Evolutionary conservation across 2,797 vertebrate species (phyloP).

Genomic region (Moxostoma hubbsi): DNA sequence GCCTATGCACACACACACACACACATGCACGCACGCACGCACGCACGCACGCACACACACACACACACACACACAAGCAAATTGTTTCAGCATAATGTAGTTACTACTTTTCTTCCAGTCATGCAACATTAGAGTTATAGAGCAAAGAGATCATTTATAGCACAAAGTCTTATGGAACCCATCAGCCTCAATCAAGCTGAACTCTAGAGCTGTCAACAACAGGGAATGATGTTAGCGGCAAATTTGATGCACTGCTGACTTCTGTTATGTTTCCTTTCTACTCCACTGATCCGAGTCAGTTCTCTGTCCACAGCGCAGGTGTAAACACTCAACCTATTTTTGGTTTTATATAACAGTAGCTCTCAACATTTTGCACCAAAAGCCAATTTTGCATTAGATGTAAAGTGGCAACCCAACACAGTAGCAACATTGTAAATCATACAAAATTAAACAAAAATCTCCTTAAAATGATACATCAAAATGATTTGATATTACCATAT

Average conservation of each 20-base stretch:
- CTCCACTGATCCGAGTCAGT: slow-evolving; percentile 38
- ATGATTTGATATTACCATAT: no score
- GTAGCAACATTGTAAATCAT: no score
- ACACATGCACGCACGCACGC: no score
- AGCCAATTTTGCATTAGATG: background rate
- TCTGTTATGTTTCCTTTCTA: slow-evolving; percentile 34
- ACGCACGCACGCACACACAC: no score
- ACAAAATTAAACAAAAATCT: no score
- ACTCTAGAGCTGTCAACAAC: slow-evolving; percentile 28
- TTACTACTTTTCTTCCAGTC: background rate
- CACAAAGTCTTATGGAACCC: slow-evolving; percentile 32
- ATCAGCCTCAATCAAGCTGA: slow-evolving; percentile 22
- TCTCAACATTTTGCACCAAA: background rate
- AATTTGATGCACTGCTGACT: slow-evolving; percentile 43
- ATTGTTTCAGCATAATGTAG: no score
- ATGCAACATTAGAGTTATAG: background rate
- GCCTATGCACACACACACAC: no score
- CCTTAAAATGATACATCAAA: no score
- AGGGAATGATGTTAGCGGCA: slow-evolving; percentile 33
- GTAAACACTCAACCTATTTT: background rate
- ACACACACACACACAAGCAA: no score
- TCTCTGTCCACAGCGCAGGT: slow-evolving; percentile 8
- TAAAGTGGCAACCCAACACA: no score
- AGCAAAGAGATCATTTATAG: slow-evolving; percentile 14
- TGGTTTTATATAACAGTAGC: slow-evolving; percentile 2